Evolutionary conservation across 2,797 vertebrate genomes (phyloP).

Genomic region (Enteromius mattozi): DNA sequence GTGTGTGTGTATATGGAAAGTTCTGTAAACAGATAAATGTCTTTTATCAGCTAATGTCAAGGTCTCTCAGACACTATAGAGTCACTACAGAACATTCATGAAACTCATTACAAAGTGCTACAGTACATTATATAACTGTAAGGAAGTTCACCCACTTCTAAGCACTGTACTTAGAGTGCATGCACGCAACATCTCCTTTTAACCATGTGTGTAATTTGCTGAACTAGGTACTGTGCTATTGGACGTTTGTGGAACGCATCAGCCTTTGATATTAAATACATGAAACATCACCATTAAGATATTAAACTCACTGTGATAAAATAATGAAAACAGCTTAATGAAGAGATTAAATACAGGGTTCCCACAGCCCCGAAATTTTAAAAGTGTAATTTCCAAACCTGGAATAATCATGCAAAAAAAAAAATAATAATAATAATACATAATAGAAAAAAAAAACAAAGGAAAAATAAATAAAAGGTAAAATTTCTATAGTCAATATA

Average conservation of each 20-base stretch:
- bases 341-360: background rate
- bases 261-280: background rate
- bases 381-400: background rate
- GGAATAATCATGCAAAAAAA: background rate
- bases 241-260: background rate
- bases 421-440: background rate
- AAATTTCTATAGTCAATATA: background rate
- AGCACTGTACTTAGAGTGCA: background rate
- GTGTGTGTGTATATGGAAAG: too few relatives aligned
- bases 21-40: background rate
- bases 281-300: background rate
- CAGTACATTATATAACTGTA: conserved; percentile 12
- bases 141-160: background rate
- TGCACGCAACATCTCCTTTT: background rate
- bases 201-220: background rate
- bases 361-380: background rate
- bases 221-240: background rate
- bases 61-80: background rate
- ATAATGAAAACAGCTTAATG: background rate
- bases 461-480: background rate
- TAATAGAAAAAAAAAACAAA: background rate
- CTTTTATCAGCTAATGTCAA: conserved; percentile 6
- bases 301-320: background rate
- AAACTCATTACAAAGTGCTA: background rate
- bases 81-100: background rate